Evolutionary conservation across 2,797 vertebrate genomes (phyloP), one percentile per base, ranked within the genome.

Genomic region (Lateolabrax maculatus): DNA sequence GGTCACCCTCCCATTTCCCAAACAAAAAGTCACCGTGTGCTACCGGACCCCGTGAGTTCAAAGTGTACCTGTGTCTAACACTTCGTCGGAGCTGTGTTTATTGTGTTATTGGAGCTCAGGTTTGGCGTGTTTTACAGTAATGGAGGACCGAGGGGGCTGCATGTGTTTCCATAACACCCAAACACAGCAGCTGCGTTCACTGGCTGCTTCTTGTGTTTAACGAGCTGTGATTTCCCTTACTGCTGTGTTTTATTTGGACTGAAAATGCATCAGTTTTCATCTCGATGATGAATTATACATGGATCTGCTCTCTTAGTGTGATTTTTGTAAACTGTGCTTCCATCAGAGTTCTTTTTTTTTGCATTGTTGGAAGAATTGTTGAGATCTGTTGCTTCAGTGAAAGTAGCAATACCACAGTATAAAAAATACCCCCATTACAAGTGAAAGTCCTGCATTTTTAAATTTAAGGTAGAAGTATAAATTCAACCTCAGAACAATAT

Each of bases 121-220:
- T 19, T 9, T 29, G 18, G 2, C 19, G 10, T 16, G 37, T 5
- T 48, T 61, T 31, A 23, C 5, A 7, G 10, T 27, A 2, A 60
- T 12, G 0, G 46, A 0, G 58, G 18, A 15, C 0, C 4, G 61
- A 58, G 51, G 51, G 41, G 36, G 29, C 39, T 21, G 15, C n/a
- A 0, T 10, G 15, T 0, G 56, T 84, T 75, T 72, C 66, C 56
- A 5, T 51, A 34, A 52, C 75, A 65, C 27, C 25, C 44, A 15
- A 53, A 71, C 81, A 29, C 52, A 31, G 0, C 60, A 6, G 74
- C 41, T 80, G n/a, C 64, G 3, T 77, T 75, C 46, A 65, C 9
- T 2, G 60, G 0, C 3, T 11, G 9, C 63, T 25, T 29, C 6
- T 13, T 16, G 11, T 27, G 48, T 19, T n/a, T 16, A 16, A 9